Percentiles rank a stretch among this genome's conserved stretches.
Evolutionary conservation across 2,113 vertebrate genomes (phyloP).

Genomic region (Brienomyrus longianalis): DNA sequence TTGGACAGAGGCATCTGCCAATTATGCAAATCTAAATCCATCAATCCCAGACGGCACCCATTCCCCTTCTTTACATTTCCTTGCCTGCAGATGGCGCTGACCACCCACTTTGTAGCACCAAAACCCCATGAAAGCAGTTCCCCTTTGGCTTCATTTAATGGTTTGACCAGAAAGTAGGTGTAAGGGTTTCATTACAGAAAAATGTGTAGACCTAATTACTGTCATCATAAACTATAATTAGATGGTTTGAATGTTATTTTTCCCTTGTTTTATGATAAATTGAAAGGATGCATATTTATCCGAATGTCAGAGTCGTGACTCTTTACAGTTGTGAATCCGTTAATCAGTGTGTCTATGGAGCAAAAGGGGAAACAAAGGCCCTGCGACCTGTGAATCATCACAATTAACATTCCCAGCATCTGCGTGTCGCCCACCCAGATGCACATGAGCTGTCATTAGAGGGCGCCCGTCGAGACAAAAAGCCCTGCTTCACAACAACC

Average conservation of each 20-base stretch:
- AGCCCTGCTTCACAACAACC: background rate
- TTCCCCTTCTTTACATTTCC: background rate
- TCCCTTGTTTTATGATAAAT: background rate
- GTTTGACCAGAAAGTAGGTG: background rate
- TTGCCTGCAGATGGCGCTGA: background rate
- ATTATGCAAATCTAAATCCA: background rate
- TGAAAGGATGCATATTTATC: background rate
- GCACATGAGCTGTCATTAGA: background rate
- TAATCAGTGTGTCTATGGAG: background rate
- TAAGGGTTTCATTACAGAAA: background rate
- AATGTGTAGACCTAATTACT: background rate
- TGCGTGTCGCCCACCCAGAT: background rate
- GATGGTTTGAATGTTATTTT: background rate
- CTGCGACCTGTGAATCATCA: background rate
- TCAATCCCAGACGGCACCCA: background rate
- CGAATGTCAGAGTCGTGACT: background rate
- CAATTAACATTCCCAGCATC: background rate
- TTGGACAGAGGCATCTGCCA: background rate
- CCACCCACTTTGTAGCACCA: background rate
- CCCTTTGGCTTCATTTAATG: background rate
- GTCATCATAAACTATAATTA: background rate
- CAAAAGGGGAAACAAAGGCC: background rate
- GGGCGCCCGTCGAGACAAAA: background rate
- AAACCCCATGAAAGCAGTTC: background rate
- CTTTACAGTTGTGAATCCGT: background rate